Evolutionary conservation across 2,797 vertebrate species (phyloP), one percentile per base, ranked within the genome.

Genomic region (Danio jaintianensis): DNA sequence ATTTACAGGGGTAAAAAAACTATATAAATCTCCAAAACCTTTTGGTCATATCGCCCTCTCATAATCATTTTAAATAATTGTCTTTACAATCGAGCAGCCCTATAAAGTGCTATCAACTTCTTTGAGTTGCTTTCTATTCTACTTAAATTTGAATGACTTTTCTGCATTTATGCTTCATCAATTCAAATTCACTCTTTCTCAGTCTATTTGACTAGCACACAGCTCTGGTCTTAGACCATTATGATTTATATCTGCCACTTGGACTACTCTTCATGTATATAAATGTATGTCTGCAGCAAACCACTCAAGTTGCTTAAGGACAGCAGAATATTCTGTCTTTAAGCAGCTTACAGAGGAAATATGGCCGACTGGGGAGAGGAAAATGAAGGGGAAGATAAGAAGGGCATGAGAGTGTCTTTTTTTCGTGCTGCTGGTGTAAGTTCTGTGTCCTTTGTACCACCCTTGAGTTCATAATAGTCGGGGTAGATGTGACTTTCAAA

Each of bases 291-390:
- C 29, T 61, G 58, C 29, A 20, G 50, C n/a, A 55, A 42, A 42
- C n/a, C 50, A 6, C 36, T 70, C 10, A 55, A 55, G 40, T 43
- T 42, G 70, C 53, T 73, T 45, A 58, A 73, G 53, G 58, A 11
- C 61, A 22, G 78, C 80, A 18, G 63, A 75, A 75, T 79, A 58
- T 79, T 78, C 48, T 56, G 43, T 77, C 66, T 81, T 43, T 75
- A 80, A 80, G 66, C 84, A 63, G 77, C 68, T 79, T 71, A 71
- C 16, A 64, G 42, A 73, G 67, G 56, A 85, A 73, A 36, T 82
- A 38, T 79, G 82, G 64, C 79, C 15, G 61, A 63, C 42, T 52
- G 38, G 18, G 59, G 55, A 61, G 56, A 61, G 42, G 55, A 36
- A 61, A 18, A 48, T 61, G 55, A 61, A 45, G 10, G 67, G 47